These are phyloP conservation scores for Piprites chloris DNA, from an alignment of 2,113 vertebrate genomes.

Conservation along the genomic window DNA sequence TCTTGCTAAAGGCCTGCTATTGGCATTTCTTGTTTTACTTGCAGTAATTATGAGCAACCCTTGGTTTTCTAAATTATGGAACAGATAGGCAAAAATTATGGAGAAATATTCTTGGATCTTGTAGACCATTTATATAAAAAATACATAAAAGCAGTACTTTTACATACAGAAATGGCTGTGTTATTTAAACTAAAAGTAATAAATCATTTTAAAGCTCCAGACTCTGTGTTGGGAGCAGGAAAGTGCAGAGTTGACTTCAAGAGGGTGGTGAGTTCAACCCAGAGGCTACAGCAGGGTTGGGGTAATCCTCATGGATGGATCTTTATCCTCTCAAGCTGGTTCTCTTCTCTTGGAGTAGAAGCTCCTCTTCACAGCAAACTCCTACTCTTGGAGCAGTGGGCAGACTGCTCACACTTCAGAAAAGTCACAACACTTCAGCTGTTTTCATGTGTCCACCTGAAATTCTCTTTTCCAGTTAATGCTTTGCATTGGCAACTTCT, in stretches of 20 bases:
- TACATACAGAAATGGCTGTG: not conserved
- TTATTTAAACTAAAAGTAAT: not conserved
- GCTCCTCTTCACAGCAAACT: not conserved
- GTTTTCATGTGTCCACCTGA: not conserved
- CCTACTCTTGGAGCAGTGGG: accelerated
- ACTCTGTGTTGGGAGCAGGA: not conserved
- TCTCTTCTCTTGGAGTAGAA: not conserved
- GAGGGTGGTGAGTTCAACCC: not conserved
- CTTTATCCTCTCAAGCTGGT: not conserved
- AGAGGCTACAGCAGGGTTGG: accelerated
- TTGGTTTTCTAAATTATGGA: conserved; percentile 76
- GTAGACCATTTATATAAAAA: not conserved
- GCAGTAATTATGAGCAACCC: conserved; percentile 77
- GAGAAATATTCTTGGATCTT: not conserved
- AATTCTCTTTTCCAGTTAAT: not conserved
- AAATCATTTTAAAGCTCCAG: not conserved
- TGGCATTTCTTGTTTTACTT: conserved; percentile 76
- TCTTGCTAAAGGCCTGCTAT: conserved; percentile 83
- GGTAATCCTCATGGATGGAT: not conserved
- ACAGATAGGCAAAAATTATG: not conserved
- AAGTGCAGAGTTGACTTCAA: not conserved
- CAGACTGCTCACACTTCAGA: not conserved
- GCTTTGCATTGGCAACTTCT: not conserved
- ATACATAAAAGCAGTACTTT: not conserved
- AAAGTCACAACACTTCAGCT: accelerated